phyloP scores from a whole-genome alignment of 2,113 vertebrate genomes.

The Lethenteron camtschaticum region DNA sequence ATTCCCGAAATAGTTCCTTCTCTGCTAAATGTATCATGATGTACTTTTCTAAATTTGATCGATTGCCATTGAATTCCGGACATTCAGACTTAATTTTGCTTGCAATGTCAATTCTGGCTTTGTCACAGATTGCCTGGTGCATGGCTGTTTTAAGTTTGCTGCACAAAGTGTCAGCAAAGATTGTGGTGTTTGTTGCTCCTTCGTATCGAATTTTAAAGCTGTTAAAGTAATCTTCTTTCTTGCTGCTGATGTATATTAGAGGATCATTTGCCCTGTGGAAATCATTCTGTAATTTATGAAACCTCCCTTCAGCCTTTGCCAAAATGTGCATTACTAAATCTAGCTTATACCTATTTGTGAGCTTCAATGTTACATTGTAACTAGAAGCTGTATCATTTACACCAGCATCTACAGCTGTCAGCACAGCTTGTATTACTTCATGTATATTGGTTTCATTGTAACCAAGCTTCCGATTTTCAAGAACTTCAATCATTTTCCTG shows the following conservation, averaged over 20 bases:
- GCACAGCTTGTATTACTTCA: conserved; percentile 15
- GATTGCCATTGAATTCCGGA: conserved; percentile 19
- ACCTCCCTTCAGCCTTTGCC: conserved; percentile 9
- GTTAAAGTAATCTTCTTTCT: conserved; percentile 21
- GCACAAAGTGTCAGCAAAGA: conserved; percentile 24
- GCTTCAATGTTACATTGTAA: conserved; percentile 8
- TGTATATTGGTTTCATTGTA: conserved; percentile 15
- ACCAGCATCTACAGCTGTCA: conserved; percentile 13
- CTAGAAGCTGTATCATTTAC: neutral
- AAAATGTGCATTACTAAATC: conserved; percentile 22
- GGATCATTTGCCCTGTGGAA: conserved; percentile 23
- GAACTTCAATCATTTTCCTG: no score
- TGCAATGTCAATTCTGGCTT: conserved; percentile 15
- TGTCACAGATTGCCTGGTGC: conserved; percentile 4
- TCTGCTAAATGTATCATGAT: conserved; percentile 26
- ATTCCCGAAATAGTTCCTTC: conserved; percentile 10
- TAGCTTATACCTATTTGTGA: conserved; percentile 15
- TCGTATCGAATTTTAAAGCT: conserved; percentile 21
- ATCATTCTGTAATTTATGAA: conserved; percentile 15
- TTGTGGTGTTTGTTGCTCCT: conserved; percentile 20
- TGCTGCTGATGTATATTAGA: conserved; percentile 14
- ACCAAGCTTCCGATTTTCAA: conserved; percentile 8
- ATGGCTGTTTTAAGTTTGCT: conserved; percentile 19
- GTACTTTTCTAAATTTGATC: conserved; percentile 24
- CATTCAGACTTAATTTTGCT: conserved; percentile 15